phyloP scores from a whole-genome alignment of 2,797 vertebrate species.

The Bovichtus variegatus region DNA sequence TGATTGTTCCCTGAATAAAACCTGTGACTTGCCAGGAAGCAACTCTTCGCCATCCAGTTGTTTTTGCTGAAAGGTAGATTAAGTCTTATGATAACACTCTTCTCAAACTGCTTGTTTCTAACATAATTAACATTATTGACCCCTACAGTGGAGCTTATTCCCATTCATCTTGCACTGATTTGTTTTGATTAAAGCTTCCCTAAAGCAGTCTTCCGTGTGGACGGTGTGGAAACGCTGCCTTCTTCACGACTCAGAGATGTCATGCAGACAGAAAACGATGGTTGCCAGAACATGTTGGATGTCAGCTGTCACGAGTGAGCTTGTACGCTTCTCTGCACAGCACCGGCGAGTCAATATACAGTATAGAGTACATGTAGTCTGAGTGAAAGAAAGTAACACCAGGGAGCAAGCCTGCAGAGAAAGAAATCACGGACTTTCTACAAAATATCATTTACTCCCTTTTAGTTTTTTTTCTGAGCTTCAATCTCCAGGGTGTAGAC shows the following conservation, averaged over 20 bases:
- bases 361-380: conserved; percentile 18
- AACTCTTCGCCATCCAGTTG: conserved; percentile 17
- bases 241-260: not conserved
- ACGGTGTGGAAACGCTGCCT: not conserved
- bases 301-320: conserved; percentile 30
- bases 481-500: conserved; percentile 15
- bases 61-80: conserved; percentile 41
- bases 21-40: conserved; percentile 36
- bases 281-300: conserved; percentile 10
- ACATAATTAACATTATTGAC: conserved; percentile 67
- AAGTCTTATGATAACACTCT: conserved; percentile 36
- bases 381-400: conserved; percentile 13
- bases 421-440: conserved; percentile 20
- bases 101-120: conserved; percentile 34
- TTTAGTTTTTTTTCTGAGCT: conserved; percentile 27
- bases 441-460: conserved; percentile 32
- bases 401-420: conserved; percentile 9
- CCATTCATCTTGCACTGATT: conserved; percentile 29
- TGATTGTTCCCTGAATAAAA: conserved; percentile 43
- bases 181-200: conserved; percentile 35
- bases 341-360: conserved; percentile 16
- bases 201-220: not conserved
- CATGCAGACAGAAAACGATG: not conserved
- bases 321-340: not conserved
- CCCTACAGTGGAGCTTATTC: conserved; percentile 37